A percentile compares a stretch with the other conserved stretches of the same genome.
These are phyloP conservation scores for Drosophila guanche DNA, from an alignment of 1,140 invertebrate genomes.

Conservation along the genomic window DNA sequence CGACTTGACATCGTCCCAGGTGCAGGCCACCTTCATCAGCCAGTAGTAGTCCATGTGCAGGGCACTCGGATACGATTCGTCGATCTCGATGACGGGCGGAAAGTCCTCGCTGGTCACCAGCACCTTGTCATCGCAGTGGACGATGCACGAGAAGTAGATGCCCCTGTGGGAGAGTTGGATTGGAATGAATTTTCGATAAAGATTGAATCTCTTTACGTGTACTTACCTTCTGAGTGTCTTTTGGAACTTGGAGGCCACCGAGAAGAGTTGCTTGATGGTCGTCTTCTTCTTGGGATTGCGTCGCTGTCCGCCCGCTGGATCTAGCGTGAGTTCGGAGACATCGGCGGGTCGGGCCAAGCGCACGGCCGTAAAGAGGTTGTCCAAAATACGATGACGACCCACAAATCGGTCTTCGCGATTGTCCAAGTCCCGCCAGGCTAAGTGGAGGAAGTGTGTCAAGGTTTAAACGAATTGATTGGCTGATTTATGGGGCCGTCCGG, in stretches of 20 bases:
- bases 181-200: background rate
- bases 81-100: constrained; percentile 97
- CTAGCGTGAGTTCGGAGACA: constrained; percentile 84
- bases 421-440: constrained; percentile 92
- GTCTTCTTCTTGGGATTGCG: constrained; percentile 92
- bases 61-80: constrained; percentile 96
- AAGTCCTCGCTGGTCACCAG: constrained; percentile 98
- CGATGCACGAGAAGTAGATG: constrained; percentile 94
- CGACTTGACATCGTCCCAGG: constrained; percentile 97
- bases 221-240: constrained; percentile 91
- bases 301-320: constrained; percentile 86
- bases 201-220: background rate
- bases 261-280: constrained; percentile 96
- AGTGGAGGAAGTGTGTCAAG: background rate
- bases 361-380: constrained; percentile 90
- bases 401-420: constrained; percentile 86
- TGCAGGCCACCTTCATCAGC: constrained; percentile 98
- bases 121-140: constrained; percentile 97
- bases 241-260: constrained; percentile 97
- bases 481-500: background rate
- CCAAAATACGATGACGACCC: constrained; percentile 89
- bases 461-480: background rate
- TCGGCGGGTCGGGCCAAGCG: constrained; percentile 87
- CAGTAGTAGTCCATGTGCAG: constrained; percentile 97
- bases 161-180: constrained; percentile 85